phyloP scores from a whole-genome alignment of 2,113 vertebrate species.

The Odontesthes bonariensis region DNA sequence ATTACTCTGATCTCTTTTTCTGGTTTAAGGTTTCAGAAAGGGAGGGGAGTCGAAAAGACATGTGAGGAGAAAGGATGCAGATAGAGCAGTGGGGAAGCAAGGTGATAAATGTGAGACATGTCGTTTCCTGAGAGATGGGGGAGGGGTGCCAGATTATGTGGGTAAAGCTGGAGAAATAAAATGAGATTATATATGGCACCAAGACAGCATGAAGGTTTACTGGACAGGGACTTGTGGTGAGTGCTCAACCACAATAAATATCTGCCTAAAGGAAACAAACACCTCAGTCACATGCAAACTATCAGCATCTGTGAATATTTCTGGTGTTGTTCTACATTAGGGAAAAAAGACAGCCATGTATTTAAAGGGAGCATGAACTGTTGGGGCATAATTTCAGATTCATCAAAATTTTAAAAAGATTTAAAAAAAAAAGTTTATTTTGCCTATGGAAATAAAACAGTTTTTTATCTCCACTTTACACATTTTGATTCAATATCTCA shows the following conservation, averaged over 20 bases:
- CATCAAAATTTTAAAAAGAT: too few relatives aligned
- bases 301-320: not conserved
- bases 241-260: constrained; percentile 3
- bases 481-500: too few relatives aligned
- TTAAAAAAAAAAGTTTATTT: too few relatives aligned
- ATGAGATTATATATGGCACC: constrained; percentile 65
- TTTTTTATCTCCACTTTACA: too few relatives aligned
- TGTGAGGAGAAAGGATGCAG: constrained; percentile 16
- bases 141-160: constrained; percentile 17
- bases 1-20: constrained; percentile 33
- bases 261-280: constrained; percentile 18
- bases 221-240: constrained; percentile 25
- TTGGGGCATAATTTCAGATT: too few relatives aligned
- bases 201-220: constrained; percentile 50
- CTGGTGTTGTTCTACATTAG: too few relatives aligned
- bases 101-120: constrained; percentile 54
- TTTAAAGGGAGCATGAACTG: too few relatives aligned
- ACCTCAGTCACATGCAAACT: not conserved
- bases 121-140: constrained; percentile 30
- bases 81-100: constrained; percentile 28
- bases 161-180: constrained; percentile 41
- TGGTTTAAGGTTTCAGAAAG: constrained; percentile 28
- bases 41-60: not conserved
- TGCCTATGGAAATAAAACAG: too few relatives aligned
- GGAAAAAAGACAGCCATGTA: too few relatives aligned